phyloP scores from a whole-genome alignment of 2,797 vertebrate species.

The Clarias pachynema region DNA sequence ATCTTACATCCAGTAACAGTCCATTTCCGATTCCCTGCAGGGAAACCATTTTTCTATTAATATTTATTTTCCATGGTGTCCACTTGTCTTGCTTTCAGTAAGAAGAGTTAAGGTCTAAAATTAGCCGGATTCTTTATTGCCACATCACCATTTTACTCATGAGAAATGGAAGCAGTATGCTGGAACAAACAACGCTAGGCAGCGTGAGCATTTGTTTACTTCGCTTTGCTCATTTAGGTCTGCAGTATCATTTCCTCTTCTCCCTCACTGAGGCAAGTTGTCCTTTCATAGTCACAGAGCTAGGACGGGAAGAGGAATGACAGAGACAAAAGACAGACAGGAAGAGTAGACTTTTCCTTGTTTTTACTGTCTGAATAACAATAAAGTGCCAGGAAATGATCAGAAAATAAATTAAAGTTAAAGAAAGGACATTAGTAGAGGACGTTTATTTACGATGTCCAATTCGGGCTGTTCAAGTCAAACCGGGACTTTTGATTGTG shows the following conservation, averaged over 20 bases:
- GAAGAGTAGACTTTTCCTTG: slow-evolving; percentile 16
- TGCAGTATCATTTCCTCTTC: slow-evolving; percentile 3
- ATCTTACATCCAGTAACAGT: slow-evolving; percentile 47
- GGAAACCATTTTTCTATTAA: slow-evolving; percentile 30
- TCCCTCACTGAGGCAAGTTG: background rate
- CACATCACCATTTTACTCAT: slow-evolving; percentile 8
- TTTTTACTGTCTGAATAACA: slow-evolving; percentile 3
- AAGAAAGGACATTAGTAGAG: no score
- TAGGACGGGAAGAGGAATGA: slow-evolving; percentile 1
- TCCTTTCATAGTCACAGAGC: slow-evolving; percentile 13
- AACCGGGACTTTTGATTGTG: no score
- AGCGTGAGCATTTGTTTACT: background rate
- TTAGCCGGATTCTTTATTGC: slow-evolving; percentile 31
- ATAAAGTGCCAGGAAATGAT: background rate
- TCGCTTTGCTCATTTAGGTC: background rate
- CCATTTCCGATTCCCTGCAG: slow-evolving; percentile 46
- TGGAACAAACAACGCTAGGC: background rate
- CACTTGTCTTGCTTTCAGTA: slow-evolving; percentile 47
- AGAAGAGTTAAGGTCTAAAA: slow-evolving; percentile 37
- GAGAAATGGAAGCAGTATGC: background rate
- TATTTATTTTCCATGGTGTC: slow-evolving; percentile 28
- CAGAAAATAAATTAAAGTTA: background rate
- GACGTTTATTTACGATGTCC: no score
- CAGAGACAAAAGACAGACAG: slow-evolving; percentile 18
- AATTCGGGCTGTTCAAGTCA: no score